Evolutionary conservation across 2,113 vertebrate species (phyloP), one percentile per base, ranked within the genome.

Genomic region (Poecilia latipinna): DNA sequence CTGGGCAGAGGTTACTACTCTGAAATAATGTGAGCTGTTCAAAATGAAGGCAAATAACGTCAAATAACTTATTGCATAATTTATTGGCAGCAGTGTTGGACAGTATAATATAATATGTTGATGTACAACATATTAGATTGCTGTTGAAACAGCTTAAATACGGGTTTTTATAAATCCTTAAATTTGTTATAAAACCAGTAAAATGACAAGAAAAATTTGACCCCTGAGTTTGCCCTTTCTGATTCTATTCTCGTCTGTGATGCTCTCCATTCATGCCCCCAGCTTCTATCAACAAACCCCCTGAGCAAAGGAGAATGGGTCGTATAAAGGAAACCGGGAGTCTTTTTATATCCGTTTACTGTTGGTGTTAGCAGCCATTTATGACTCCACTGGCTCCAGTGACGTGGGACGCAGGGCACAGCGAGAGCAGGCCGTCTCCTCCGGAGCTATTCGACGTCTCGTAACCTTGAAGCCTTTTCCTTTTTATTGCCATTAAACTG

Each of bases 301-400:
- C 71, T n/a, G 82, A 88, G 89, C 77, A 78, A 84, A 73, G 79
- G 77, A 65, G 84, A 91, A 74, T 19, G 79, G 88, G 84, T 88
- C 84, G 83, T 87, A 93, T 91, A 91, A 92, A 93, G 86, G 90
- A 91, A 86, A 86, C 82, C 64, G 68, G 88, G 84, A 90, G 88
- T 89, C 86, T 88, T 92, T 94, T 93, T 93, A 92, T 91, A 91
- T 90, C 79, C 82, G 80, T 94, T 94, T 92, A 92, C 90, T 91
- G 92, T 93, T 91, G 71, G 86, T 92, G 92, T 93, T 93, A 84
- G 92, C 89, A 85, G 90, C 82, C 86, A 85, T 94, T 94, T 94
- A 94, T 83, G 90, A 88, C 86, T 88, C 82, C 79, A 57, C 91
- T 88, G 93, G 92, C 93, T 93, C 93, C 93, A 91, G 91, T 88